A percentile compares a stretch with the other conserved stretches of the same genome.
Conservation (phyloP, 2,888 invertebrate species). For the Phanerotoma sp. region DNA sequence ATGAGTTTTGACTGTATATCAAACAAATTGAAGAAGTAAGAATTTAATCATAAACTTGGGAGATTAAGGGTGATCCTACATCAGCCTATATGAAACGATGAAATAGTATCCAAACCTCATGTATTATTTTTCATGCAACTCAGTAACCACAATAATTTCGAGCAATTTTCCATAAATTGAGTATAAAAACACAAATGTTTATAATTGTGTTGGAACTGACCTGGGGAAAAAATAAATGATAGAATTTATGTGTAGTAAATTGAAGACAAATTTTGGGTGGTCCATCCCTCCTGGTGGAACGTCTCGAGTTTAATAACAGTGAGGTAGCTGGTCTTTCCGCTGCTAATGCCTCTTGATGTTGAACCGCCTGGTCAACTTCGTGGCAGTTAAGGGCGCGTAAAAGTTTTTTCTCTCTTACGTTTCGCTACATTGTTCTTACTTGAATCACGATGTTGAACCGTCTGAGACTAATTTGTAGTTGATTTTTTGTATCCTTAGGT, state of each 20-base stretch:
- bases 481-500: background rate
- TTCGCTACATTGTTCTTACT: too few species aligned
- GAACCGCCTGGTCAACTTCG: slow-evolving; percentile 19
- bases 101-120: too few species aligned
- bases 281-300: slow-evolving; percentile 22
- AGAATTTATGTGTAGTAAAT: background rate
- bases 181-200: background rate
- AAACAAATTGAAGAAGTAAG: too few species aligned
- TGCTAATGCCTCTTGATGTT: slow-evolving; percentile 34
- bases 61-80: too few species aligned
- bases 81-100: too few species aligned
- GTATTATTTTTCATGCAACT: too few species aligned
- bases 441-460: too few species aligned
- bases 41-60: too few species aligned
- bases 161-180: background rate
- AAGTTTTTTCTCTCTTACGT: slow-evolving; percentile 8
- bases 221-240: background rate
- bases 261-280: slow-evolving; percentile 42
- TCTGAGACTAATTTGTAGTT: background rate
- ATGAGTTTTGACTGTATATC: too few species aligned
- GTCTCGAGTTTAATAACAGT: slow-evolving; percentile 41
- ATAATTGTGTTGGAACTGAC: too few species aligned
- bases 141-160: background rate
- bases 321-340: slow-evolving; percentile 31
- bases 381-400: slow-evolving; percentile 38